These are phyloP conservation scores for Hydrolagus colliei DNA, from an alignment of 2,797 vertebrate genomes.

Conservation along the genomic window DNA sequence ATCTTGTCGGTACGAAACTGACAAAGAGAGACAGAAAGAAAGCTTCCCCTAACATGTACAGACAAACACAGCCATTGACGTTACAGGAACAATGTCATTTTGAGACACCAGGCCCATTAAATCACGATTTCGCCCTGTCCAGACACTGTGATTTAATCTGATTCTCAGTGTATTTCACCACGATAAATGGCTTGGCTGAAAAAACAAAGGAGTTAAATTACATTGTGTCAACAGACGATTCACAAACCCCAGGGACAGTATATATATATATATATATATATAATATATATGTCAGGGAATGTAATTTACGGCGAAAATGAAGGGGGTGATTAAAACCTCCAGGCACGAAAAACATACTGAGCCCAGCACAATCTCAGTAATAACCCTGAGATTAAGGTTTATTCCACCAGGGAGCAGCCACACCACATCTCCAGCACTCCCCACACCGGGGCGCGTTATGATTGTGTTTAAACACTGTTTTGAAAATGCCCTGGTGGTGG, in stretches of 20 bases:
- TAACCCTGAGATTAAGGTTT: background rate
- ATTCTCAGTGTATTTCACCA: conserved; percentile 14
- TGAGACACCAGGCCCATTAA: conserved; percentile 16
- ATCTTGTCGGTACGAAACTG: background rate
- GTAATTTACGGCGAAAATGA: conserved; percentile 7
- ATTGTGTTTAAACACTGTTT: no score
- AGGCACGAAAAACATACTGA: background rate
- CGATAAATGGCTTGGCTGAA: background rate
- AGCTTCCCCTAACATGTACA: background rate
- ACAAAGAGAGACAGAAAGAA: background rate
- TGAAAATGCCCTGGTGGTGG: no score
- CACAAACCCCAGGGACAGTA: background rate
- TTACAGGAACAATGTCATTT: conserved; percentile 5
- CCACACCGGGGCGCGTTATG: no score
- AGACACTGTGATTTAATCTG: conserved; percentile 21
- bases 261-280: no score
- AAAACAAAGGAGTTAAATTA: conserved; percentile 21
- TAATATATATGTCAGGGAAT: background rate
- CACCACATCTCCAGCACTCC: background rate
- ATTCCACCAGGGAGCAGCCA: background rate
- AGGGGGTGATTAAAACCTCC: background rate
- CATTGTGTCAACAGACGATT: background rate
- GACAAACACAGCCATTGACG: background rate
- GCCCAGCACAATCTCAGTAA: background rate
- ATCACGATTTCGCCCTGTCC: background rate